Conservation (phyloP, 2,888 invertebrate genomes). For the Aquatica leii region DNA sequence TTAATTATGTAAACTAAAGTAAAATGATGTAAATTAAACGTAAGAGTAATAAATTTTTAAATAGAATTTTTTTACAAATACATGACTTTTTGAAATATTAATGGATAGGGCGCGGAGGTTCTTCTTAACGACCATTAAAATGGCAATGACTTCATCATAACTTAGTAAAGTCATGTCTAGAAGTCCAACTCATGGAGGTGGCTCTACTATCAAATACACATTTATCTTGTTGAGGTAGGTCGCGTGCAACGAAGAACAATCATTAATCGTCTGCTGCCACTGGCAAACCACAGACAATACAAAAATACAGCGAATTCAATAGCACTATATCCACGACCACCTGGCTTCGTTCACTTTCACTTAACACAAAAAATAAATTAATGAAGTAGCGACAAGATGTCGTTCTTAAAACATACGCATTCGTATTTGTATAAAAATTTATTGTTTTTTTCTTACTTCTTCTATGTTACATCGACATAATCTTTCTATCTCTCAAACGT, state of each 20-base stretch:
- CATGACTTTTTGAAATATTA: too few relatives aligned
- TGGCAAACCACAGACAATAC: slow-evolving; percentile 37
- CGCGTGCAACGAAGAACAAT: slow-evolving; percentile 47
- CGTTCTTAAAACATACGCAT: slow-evolving; percentile 1
- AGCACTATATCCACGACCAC: slow-evolving; percentile 12
- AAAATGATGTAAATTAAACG: too few relatives aligned
- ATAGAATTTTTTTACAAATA: too few relatives aligned
- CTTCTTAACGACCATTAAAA: too few relatives aligned
- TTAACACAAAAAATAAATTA: slow-evolving; percentile 9
- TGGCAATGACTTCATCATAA: too few relatives aligned
- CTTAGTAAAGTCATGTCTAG: slow-evolving; percentile 25
- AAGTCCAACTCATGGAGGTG: slow-evolving; percentile 49
- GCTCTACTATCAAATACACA: slow-evolving; percentile 49
- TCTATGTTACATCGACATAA: slow-evolving; percentile 12
- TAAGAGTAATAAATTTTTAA: too few relatives aligned
- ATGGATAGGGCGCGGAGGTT: too few relatives aligned
- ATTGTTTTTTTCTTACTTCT: background rate
- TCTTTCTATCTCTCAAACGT: slow-evolving; percentile 26
- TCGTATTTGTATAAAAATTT: slow-evolving; percentile 1
- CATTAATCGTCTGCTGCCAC: slow-evolving; percentile 43
- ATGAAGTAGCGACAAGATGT: slow-evolving; percentile 14
- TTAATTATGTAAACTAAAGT: too few relatives aligned
- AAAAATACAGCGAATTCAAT: slow-evolving; percentile 22
- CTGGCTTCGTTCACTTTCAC: slow-evolving; percentile 15
- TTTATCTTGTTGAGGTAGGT: slow-evolving; percentile 53